phyloP scores from a whole-genome alignment of 2,888 invertebrate species.

The Yponomeuta evonymella region DNA sequence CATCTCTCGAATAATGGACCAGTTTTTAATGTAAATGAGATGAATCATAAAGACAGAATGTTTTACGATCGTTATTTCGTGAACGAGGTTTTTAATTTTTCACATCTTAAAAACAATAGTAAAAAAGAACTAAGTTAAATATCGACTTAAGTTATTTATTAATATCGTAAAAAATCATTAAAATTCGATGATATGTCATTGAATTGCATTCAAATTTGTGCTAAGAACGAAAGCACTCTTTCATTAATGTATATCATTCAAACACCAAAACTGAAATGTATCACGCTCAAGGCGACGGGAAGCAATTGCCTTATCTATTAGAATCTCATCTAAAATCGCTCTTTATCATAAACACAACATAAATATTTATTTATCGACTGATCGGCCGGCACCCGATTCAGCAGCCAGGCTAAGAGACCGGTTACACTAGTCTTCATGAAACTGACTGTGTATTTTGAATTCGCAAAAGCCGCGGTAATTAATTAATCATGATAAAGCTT shows the following conservation, averaged over 20 bases:
- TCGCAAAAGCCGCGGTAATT: too few relatives aligned
- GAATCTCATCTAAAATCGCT: conserved; percentile 50
- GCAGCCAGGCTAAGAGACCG: conserved; percentile 48
- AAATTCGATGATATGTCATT: too few relatives aligned
- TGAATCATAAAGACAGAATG: neutral
- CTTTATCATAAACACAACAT: conserved; percentile 66
- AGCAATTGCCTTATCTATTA: conserved; percentile 49
- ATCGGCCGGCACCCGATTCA: conserved; percentile 48
- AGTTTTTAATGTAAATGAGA: neutral
- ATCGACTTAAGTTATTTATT: too few relatives aligned
- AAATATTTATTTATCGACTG: conserved; percentile 61
- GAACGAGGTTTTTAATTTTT: neutral
- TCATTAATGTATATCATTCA: conserved; percentile 22
- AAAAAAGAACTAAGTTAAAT: too few relatives aligned
- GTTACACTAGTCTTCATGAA: conserved; percentile 24
- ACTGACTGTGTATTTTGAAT: neutral
- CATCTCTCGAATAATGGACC: neutral
- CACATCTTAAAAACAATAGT: too few relatives aligned
- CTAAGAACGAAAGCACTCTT: neutral
- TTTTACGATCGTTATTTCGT: neutral
- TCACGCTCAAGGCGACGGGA: conserved; percentile 37
- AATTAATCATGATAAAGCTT: too few relatives aligned
- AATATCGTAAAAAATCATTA: too few relatives aligned
- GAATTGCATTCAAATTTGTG: too few relatives aligned
- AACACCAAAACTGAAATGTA: conserved; percentile 17